These are phyloP conservation scores for Falcaria lacertinaria DNA, from an alignment of 2,888 invertebrate genomes.

Conservation along the genomic window DNA sequence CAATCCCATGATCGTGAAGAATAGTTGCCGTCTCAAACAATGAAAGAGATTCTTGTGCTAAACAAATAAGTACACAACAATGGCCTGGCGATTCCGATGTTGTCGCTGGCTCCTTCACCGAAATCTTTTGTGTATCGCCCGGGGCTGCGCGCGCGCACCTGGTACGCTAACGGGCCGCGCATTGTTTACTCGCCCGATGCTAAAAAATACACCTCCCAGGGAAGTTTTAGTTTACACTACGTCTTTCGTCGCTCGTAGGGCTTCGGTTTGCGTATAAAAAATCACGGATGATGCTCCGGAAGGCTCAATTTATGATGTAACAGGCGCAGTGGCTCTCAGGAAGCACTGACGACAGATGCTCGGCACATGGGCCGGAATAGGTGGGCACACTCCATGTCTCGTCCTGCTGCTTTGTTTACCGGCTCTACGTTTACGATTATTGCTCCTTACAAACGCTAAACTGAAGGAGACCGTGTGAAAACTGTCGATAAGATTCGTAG, in stretches of 20 bases:
- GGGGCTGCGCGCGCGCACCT: slow-evolving; percentile 64
- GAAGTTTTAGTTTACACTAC: slow-evolving; percentile 71
- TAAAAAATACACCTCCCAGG: slow-evolving; percentile 64
- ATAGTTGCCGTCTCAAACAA: slow-evolving; percentile 40
- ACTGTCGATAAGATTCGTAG: slow-evolving; percentile 57
- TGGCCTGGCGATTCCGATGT: slow-evolving; percentile 53
- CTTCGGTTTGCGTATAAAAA: slow-evolving; percentile 68
- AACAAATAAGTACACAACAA: slow-evolving; percentile 62
- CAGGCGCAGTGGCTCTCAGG: slow-evolving; percentile 59
- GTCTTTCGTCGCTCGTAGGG: slow-evolving; percentile 64
- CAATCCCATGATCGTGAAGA: slow-evolving; percentile 50
- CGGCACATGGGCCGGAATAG: slow-evolving; percentile 63
- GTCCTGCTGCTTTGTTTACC: slow-evolving; percentile 51
- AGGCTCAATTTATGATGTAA: slow-evolving; percentile 74
- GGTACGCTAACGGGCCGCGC: slow-evolving; percentile 51
- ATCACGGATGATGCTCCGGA: slow-evolving; percentile 71
- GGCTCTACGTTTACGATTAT: slow-evolving; percentile 40
- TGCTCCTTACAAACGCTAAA: slow-evolving; percentile 38
- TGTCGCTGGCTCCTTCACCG: slow-evolving; percentile 61
- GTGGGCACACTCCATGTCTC: slow-evolving; percentile 60
- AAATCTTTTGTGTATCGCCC: slow-evolving; percentile 71
- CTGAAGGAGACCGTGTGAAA: slow-evolving; percentile 60
- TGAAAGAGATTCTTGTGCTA: slow-evolving; percentile 61
- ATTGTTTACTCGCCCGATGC: slow-evolving; percentile 61
- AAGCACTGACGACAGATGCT: slow-evolving; percentile 73